phyloP scores from a whole-genome alignment of 2,888 invertebrate genomes.

The Stictocephala bisonia region DNA sequence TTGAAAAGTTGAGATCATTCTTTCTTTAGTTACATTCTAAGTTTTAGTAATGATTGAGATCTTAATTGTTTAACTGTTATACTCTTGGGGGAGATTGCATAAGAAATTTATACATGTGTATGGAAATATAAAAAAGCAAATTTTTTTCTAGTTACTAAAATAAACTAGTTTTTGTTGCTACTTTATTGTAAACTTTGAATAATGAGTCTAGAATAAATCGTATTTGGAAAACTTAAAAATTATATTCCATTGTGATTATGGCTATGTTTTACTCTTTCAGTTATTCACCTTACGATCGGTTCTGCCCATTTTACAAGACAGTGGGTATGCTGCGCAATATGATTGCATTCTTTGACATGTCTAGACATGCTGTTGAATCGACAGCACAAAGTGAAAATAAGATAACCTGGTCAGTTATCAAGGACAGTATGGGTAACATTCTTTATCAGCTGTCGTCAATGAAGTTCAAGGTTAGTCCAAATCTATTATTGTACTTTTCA shows the following conservation, averaged over 20 bases:
- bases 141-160: too few species aligned
- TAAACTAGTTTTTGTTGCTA: background rate
- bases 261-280: slow-evolving; percentile 63
- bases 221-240: too few species aligned
- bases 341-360: slow-evolving; percentile 98
- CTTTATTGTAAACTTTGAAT: background rate
- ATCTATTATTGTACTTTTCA: too few species aligned
- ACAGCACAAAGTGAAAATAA: slow-evolving; percentile 99
- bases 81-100: too few species aligned
- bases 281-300: slow-evolving; percentile 93
- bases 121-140: too few species aligned
- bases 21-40: too few species aligned
- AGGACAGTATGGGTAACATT: slow-evolving; percentile 96
- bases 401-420: slow-evolving; percentile 97
- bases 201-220: background rate
- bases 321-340: slow-evolving; percentile 99
- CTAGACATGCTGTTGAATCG: slow-evolving; percentile 96
- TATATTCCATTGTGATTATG: too few species aligned
- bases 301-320: slow-evolving; percentile 99
- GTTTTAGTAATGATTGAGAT: too few species aligned
- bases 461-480: slow-evolving; percentile 99
- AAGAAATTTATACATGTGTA: too few species aligned
- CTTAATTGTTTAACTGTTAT: too few species aligned
- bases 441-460: slow-evolving; percentile 98
- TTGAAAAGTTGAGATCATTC: too few species aligned